A percentile compares a stretch with the other conserved stretches of the same genome.
phyloP scores from a whole-genome alignment of 2,888 invertebrate species.

The Augiades crinisus region DNA sequence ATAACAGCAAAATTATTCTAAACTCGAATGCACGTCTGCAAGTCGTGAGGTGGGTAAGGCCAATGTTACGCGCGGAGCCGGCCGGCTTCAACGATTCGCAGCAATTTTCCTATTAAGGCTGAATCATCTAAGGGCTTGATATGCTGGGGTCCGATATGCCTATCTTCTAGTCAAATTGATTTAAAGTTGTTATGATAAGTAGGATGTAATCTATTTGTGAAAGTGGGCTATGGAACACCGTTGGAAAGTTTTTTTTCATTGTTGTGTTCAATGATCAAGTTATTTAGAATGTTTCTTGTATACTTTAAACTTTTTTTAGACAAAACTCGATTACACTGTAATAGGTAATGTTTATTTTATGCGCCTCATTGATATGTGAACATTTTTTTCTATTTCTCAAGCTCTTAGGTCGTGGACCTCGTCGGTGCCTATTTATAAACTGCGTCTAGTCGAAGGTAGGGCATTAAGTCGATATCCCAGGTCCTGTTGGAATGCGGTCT shows the following conservation, averaged over 20 bases:
- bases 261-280: not conserved
- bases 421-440: slow-evolving; percentile 60
- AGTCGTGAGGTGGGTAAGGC: slow-evolving; percentile 73
- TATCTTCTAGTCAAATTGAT: slow-evolving; percentile 56
- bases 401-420: slow-evolving; percentile 53
- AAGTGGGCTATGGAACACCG: slow-evolving; percentile 46
- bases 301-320: too few relatives aligned
- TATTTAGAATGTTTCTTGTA: too few relatives aligned
- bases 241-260: slow-evolving; percentile 14
- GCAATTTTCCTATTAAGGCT: slow-evolving; percentile 76
- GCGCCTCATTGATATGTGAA: not conserved
- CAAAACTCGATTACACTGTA: not conserved
- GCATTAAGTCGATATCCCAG: slow-evolving; percentile 66
- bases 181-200: slow-evolving; percentile 59
- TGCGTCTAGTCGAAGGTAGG: slow-evolving; percentile 51
- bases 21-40: slow-evolving; percentile 58
- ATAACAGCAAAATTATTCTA: slow-evolving; percentile 44
- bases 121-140: slow-evolving; percentile 68
- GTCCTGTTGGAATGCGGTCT: slow-evolving; percentile 72
- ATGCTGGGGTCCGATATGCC: slow-evolving; percentile 51
- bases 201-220: slow-evolving; percentile 71
- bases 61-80: slow-evolving; percentile 71
- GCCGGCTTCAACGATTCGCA: slow-evolving; percentile 52
- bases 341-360: slow-evolving; percentile 20
- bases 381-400: slow-evolving; percentile 26